phyloP scores from a whole-genome alignment of 2,888 invertebrate genomes.

The Erebia aethiops region DNA sequence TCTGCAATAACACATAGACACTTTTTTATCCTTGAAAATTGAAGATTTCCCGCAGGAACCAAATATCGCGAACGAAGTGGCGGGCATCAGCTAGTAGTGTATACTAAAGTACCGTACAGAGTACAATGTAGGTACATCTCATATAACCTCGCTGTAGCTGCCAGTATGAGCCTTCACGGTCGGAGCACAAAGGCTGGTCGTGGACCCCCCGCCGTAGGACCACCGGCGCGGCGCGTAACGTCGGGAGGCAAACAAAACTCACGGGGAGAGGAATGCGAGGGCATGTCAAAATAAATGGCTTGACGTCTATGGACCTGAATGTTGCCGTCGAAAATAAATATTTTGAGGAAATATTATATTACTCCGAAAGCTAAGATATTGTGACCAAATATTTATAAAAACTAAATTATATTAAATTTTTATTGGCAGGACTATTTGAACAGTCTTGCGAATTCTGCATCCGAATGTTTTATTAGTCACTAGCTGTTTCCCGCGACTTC shows the following conservation, averaged over 20 bases:
- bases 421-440: too few relatives aligned
- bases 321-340: not conserved
- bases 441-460: too few relatives aligned
- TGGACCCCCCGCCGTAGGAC: conserved; percentile 37
- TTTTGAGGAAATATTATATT: conserved; percentile 8
- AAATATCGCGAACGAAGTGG: too few relatives aligned
- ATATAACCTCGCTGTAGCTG: not conserved
- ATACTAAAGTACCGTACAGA: not conserved
- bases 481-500: too few relatives aligned
- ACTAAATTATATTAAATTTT: too few relatives aligned
- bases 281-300: conserved; percentile 19
- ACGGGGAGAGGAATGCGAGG: not conserved
- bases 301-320: not conserved
- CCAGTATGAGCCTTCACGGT: conserved; percentile 4
- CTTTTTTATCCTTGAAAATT: too few relatives aligned
- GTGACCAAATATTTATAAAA: too few relatives aligned
- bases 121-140: not conserved
- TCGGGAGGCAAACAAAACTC: conserved; percentile 17
- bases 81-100: not conserved
- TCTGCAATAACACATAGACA: too few relatives aligned
- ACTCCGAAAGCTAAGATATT: too few relatives aligned
- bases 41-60: too few relatives aligned
- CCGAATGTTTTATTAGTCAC: too few relatives aligned
- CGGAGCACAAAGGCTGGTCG: conserved; percentile 29
- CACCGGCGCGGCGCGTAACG: conserved; percentile 36